Base-by-base conservation (phyloP, 2,797 vertebrate species). In the Myotis myotis region DNA sequence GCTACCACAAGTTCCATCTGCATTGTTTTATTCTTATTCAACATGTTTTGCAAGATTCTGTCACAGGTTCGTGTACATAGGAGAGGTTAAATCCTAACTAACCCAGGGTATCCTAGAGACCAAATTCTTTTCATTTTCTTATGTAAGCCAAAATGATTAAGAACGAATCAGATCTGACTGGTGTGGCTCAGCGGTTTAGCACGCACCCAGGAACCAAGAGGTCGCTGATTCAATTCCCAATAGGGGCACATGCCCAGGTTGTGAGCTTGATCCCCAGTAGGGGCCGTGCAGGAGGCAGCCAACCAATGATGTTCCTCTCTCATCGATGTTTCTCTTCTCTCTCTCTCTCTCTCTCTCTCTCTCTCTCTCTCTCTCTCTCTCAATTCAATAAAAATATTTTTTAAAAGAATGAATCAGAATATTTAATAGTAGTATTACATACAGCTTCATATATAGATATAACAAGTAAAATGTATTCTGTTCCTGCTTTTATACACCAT, bases 101-200 rank as follows among this genome's bases (percentile, higher is more conserved):
- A 28, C 1, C 13, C 12, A 36, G 36, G 10, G 5, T 19, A 3
- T 57, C 6, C 22, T 44, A 57, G 76, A 57, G 36, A 55, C 2
- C 20, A 81, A 84, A 68, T 83, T 19, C 9, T 95, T 95, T 51
- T 92, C 44, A 60, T 70, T 72, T 94, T 57, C 64, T 93, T 71
- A 49, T 36, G 49, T 44, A 79, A 66, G 25, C 10, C 33, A 92
- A 85, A 81, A 70, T 90, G 11, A 95, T 91, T 79, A 44, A 44
- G 41, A 44, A 44, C 44, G 41, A 10, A 44, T 44, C 41, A 44
- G 41, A 44, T 44, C 41, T 9, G 41, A 44, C 41, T 44, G 41
- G 9, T 44, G 41, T 44, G 41, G 41, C 41, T 44, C 41, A 44
- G 41, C 9, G 41, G 41, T 47, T 47, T 13, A 47, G 47, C 47